Base-by-base conservation (phyloP, 2,113 vertebrate species). In the Procavia capensis region DNA sequence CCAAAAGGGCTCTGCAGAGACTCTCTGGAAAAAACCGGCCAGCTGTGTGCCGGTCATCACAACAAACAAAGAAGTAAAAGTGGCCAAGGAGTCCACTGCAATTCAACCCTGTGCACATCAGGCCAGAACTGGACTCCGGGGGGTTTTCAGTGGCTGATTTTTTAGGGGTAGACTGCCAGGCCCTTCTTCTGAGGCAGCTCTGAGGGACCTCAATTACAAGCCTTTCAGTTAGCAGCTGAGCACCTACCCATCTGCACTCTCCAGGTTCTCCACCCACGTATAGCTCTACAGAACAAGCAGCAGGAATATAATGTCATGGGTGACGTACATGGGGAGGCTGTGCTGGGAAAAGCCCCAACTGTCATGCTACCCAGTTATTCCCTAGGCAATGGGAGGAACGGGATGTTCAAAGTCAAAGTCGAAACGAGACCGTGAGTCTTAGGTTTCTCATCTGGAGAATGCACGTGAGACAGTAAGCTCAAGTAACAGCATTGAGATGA, bases 311-410 rank as follows among this genome's bases (percentile, higher is more conserved):
- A 47, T 1, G 29, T 16, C 2, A 10, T 3, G 47, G 16, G 1
- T 2, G 41, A 25, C 5, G 6, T 2, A 9, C 1, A 34, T 5
- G 6, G 0, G 61, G 84, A 89, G 11, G 45, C 57, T 54, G 63
- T 13, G 68, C 13, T 27, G 5, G 6, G 61, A 9, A 36, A 20
- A 29, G 4, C 45, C 36, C 36, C 36, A 10, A 20, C 27, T 9
- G 24, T 25, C 76, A 31, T 4, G 36, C 14, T 43, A 50, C 2
- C 20, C 16, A 45, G 43, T 20, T 27, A 45, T 8, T 78, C 43
- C 41, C 39, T 2, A 2, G 1, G 17, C 4, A 3, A 0, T 10
- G 4, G 7, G 3, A 74, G 66, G 57, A 6, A 45, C 1, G 2
- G 36, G 11, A 2, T 20, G 13, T 0, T 45, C 68, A 54, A 36